A percentile compares a stretch with the other conserved stretches of the same genome.
Evolutionary conservation across 2,113 vertebrate genomes (phyloP).

Genomic region (Brienomyrus brachyistius): DNA sequence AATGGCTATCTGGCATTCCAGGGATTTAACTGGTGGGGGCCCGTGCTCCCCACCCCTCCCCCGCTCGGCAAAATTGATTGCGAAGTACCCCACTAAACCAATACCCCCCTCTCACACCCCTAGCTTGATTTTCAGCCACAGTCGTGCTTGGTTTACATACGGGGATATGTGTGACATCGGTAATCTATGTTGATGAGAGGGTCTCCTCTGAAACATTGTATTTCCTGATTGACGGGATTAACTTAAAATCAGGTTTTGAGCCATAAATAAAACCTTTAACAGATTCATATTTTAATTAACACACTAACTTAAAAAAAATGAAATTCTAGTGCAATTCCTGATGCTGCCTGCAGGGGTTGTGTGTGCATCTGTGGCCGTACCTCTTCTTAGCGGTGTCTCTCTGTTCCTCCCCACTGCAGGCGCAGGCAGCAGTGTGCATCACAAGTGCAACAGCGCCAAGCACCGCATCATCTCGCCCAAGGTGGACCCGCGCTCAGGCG

Average conservation of each 20-base stretch:
- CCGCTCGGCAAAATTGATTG: neutral
- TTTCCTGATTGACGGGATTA: neutral
- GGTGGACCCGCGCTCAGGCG: constrained; percentile 84
- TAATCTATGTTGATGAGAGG: neutral
- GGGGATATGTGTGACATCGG: neutral
- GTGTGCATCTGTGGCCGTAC: neutral
- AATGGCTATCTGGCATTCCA: neutral
- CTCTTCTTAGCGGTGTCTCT: neutral
- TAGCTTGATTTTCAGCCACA: neutral
- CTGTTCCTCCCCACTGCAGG: constrained; percentile 55
- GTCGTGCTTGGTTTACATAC: neutral
- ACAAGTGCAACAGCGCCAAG: constrained; percentile 99
- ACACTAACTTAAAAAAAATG: neutral
- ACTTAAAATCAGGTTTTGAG: neutral
- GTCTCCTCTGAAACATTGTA: neutral
- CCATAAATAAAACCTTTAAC: neutral
- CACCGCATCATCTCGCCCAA: constrained; percentile 99
- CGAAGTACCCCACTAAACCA: neutral
- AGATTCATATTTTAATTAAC: neutral
- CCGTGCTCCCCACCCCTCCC: neutral
- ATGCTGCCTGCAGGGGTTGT: neutral
- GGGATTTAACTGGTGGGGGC: neutral
- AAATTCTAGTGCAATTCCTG: neutral
- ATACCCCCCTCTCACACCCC: neutral
- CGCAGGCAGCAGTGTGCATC: constrained; percentile 95